phyloP scores from a whole-genome alignment of 2,113 vertebrate genomes.

The Cepphus grylle region DNA sequence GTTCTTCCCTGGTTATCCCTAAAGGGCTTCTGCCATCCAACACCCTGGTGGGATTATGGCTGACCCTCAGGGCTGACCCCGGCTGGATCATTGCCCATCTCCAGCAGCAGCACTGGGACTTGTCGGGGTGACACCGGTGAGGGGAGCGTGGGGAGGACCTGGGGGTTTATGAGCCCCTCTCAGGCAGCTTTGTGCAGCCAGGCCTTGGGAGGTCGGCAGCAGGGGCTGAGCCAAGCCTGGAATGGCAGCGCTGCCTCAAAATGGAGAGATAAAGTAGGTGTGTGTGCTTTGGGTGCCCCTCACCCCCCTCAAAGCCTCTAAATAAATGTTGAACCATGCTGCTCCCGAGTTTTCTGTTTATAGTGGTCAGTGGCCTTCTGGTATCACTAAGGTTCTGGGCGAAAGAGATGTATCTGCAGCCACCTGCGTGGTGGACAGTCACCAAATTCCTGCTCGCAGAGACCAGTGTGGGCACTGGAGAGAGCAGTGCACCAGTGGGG shows the following conservation, averaged over 20 bases:
- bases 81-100: fast-evolving
- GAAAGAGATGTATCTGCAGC: not conserved
- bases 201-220: fast-evolving
- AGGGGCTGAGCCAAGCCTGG: not conserved
- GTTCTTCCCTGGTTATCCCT: not conserved
- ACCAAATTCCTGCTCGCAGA: not conserved
- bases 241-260: fast-evolving
- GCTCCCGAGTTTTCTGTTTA: not conserved
- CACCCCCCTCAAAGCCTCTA: not conserved
- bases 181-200: not conserved
- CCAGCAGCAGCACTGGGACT: not conserved
- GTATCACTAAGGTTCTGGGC: not conserved
- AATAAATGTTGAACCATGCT: not conserved
- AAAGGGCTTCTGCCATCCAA: not conserved
- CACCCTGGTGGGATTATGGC: too few species aligned
- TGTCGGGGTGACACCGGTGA: not conserved
- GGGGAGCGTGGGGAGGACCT: fast-evolving
- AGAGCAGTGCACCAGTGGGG: not conserved
- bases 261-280: not conserved
- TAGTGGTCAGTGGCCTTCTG: not conserved
- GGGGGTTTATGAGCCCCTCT: not conserved
- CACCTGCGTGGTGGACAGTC: not conserved
- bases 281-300: not conserved
- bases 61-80: fast-evolving
- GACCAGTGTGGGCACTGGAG: not conserved